phyloP scores from a whole-genome alignment of 2,113 vertebrate genomes.

The Cranoglanis bouderius region DNA sequence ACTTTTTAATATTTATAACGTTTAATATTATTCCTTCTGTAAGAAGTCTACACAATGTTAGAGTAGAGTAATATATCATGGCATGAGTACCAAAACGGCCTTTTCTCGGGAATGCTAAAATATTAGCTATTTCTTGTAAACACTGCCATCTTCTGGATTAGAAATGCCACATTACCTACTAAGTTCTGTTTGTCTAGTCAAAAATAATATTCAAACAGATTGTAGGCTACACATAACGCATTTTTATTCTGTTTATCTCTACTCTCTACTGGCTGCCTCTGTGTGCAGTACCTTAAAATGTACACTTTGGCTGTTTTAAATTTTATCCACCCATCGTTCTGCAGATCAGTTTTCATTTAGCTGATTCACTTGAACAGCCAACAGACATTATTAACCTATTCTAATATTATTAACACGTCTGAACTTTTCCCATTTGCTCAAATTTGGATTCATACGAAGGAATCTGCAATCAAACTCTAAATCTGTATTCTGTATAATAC shows the following conservation, averaged over 20 bases:
- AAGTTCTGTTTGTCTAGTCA: background rate
- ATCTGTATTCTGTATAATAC: background rate
- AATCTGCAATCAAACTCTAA: background rate
- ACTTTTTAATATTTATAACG: no score
- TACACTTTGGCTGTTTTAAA: background rate
- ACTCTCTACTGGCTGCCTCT: background rate
- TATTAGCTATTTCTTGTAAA: background rate
- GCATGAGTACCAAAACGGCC: background rate
- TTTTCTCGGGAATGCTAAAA: background rate
- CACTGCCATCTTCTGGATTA: slow-evolving; percentile 47
- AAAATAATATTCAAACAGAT: background rate
- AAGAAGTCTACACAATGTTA: background rate
- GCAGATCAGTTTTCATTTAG: background rate
- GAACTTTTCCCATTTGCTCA: background rate
- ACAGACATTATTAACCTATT: background rate
- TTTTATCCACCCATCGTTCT: background rate
- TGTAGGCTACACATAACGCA: background rate
- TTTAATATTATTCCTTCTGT: background rate
- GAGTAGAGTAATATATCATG: background rate
- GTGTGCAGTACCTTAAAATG: background rate
- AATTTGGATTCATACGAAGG: background rate
- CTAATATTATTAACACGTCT: background rate
- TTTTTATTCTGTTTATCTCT: background rate
- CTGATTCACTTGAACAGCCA: background rate
- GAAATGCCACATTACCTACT: background rate